Base-by-base conservation (phyloP, 2,113 vertebrate species). In the Thunnus thynnus region DNA sequence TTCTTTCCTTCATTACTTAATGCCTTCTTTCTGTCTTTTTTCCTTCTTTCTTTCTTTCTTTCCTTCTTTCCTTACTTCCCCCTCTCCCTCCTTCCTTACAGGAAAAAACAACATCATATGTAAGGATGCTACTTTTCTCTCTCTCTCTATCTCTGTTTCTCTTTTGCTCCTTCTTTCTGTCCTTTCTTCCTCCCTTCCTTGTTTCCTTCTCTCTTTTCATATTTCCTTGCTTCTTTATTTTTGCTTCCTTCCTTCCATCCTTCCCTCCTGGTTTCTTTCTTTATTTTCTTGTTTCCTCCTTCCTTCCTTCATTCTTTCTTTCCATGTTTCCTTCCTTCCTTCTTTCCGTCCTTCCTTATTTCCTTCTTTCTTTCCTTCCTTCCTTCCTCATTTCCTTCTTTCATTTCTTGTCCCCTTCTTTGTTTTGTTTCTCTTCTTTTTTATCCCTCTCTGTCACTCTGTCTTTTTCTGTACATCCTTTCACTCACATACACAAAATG, bases 401-500 rank as follows among this genome's bases (percentile, higher is more conserved):
- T 17, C 20, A 17, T 55, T 55, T 9, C 2, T 8, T 52, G 47
- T 6, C 30, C 7, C 25, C 50, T 27, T 36, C 9, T 6, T 22
- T 3, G 2, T 36, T 76, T 70, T 68, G 6, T 50, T 3, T 22
- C 16, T 27, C 16, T 50, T 18, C 16, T 46, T 32, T 46, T 62
- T 16, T 54, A 27, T 52, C 44, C n/a, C 61, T 61, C 5, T 66
- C 48, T 69, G 20, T 64, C 5, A 17, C 5, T 71, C 8, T 78
- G 16, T 54, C 16, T 30, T 3, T 54, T 9, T 27, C 68, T 22
- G 7, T 18, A 5, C 13, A n/a, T 41, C 12, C 56, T 55, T 6
- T 54, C 69, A 17, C 54, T 57, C 30, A 47, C 64, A 55, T 52
- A 58, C 30, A 82, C 71, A 44, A 83, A 83, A 74, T 82, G 70